Evolutionary conservation across 2,888 invertebrate species (phyloP).

Genomic region (Apotomis capreana): DNA sequence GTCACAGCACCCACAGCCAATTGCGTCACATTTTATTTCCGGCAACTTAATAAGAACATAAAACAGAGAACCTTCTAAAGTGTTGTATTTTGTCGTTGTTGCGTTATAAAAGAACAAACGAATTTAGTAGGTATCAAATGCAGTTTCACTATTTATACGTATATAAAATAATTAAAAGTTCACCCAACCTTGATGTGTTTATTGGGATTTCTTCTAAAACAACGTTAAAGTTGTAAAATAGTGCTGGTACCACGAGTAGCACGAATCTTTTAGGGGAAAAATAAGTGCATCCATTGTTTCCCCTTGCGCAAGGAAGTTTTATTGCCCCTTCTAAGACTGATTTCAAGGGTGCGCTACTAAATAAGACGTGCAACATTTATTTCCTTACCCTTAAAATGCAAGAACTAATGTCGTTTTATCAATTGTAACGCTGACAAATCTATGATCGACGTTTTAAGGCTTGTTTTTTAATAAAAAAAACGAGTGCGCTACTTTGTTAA

Average conservation of each 20-base stretch:
- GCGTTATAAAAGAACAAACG: no score
- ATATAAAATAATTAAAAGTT: neutral
- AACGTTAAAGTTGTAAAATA: neutral
- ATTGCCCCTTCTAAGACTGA: conserved; percentile 11
- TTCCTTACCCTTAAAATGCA: neutral
- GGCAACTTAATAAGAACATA: no score
- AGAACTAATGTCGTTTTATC: neutral
- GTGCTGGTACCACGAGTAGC: neutral
- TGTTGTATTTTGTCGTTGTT: no score
- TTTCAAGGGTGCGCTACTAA: conserved; percentile 10
- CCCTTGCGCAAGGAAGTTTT: conserved; percentile 9
- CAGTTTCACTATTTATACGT: no score
- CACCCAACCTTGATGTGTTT: neutral
- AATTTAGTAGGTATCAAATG: no score
- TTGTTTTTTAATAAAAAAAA: no score
- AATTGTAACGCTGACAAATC: neutral
- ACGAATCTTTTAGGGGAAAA: neutral
- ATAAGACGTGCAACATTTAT: neutral
- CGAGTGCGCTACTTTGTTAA: conserved; percentile 1
- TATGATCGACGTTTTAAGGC: no score
- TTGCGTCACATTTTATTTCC: no score
- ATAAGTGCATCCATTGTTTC: conserved; percentile 21
- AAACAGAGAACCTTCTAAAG: no score
- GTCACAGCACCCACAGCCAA: no score
- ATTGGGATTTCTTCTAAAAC: neutral